phyloP scores from a whole-genome alignment of 2,797 vertebrate genomes.

The Babyrousa celebensis region DNA sequence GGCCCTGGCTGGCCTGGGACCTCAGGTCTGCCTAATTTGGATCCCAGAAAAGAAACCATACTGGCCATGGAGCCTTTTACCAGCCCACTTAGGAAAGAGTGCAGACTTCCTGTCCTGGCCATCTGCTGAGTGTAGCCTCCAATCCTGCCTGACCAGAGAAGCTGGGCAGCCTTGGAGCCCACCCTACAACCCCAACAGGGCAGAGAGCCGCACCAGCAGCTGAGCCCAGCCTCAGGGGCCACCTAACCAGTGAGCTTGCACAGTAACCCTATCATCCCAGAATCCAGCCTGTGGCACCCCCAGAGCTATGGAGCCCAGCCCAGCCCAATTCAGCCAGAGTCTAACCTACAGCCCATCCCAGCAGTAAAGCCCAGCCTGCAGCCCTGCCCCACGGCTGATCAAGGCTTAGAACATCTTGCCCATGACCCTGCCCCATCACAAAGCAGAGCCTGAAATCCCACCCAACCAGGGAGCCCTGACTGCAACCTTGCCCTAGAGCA shows the following conservation, averaged over 20 bases:
- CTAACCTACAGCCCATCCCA: background rate
- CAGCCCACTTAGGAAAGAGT: background rate
- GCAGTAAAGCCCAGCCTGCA: background rate
- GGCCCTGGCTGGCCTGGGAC: background rate
- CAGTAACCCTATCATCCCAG: background rate
- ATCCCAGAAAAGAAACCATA: background rate
- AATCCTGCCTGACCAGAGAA: background rate
- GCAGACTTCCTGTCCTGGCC: background rate
- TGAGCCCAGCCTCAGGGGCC: background rate
- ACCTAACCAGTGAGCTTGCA: background rate
- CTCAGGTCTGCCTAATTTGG: background rate
- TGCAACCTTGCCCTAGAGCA: background rate
- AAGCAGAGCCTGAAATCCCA: background rate
- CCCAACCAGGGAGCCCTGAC: background rate
- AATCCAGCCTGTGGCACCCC: background rate
- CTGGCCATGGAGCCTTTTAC: background rate
- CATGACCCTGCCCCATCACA: accelerated
- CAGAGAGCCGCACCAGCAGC: background rate
- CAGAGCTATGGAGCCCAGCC: background rate
- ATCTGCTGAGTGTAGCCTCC: background rate
- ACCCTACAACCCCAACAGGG: too few relatives aligned
- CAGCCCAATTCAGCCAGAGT: background rate
- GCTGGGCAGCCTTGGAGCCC: background rate
- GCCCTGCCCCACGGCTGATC: background rate
- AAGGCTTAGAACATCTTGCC: too few relatives aligned